Conservation (phyloP, 2,113 vertebrate species). For the Panthera tigris region DNA sequence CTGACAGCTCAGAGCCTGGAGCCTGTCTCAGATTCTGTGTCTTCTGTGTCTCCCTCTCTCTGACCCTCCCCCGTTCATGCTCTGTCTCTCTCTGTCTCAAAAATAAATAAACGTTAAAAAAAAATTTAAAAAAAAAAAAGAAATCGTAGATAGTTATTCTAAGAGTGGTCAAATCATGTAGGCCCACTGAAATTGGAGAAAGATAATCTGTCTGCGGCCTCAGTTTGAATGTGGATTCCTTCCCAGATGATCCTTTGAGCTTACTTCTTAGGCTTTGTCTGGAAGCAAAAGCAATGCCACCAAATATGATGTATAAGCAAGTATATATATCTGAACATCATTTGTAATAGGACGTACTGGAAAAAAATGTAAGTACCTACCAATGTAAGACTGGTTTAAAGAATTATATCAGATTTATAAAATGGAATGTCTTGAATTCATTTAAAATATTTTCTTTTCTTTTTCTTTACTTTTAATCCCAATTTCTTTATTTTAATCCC, state of each 20-base stretch:
- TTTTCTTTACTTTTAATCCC: too few species aligned
- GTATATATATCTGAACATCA: background rate
- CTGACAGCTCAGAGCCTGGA: too few species aligned
- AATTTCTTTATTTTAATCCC: too few species aligned
- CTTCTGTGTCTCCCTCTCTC: too few species aligned
- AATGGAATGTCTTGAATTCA: background rate
- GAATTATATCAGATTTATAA: background rate
- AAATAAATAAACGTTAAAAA: too few species aligned
- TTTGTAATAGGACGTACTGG: background rate
- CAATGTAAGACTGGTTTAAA: background rate
- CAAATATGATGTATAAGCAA: background rate
- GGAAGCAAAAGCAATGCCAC: background rate
- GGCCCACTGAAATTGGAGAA: background rate
- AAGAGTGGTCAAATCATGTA: background rate
- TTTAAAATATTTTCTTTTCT: background rate
- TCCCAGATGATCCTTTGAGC: conserved; percentile 7
- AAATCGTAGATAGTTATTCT: background rate
- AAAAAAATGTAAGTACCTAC: background rate
- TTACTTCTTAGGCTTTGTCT: background rate
- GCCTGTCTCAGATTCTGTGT: too few species aligned
- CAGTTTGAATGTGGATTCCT: background rate
- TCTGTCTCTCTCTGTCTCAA: too few species aligned
- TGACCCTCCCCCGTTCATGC: too few species aligned
- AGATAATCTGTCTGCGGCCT: background rate
- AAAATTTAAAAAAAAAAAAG: background rate